phyloP scores from a whole-genome alignment of 2,888 invertebrate species.

The Ceriagrion tenellum region DNA sequence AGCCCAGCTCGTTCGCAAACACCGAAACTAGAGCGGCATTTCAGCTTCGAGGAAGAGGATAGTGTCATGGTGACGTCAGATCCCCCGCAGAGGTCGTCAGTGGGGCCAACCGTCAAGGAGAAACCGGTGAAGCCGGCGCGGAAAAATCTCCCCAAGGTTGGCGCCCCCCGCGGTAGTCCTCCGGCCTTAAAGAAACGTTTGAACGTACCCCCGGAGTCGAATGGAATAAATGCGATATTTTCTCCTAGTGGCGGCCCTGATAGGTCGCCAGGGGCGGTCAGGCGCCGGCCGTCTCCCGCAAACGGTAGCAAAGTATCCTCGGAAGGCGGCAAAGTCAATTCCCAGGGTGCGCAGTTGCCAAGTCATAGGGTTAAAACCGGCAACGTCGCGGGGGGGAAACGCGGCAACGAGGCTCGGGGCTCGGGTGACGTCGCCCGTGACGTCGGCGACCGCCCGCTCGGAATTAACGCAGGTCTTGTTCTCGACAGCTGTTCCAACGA shows the following conservation, averaged over 20 bases:
- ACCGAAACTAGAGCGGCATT: slow-evolving; percentile 40
- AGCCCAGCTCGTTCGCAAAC: slow-evolving; percentile 20
- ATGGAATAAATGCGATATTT: slow-evolving; percentile 37
- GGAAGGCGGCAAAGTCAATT: not conserved
- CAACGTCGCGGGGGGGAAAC: not conserved
- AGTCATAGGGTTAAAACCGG: not conserved
- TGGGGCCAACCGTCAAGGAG: not conserved
- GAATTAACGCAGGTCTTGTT: not conserved
- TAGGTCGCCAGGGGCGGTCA: not conserved
- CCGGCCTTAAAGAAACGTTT: not conserved
- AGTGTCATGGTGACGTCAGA: not conserved
- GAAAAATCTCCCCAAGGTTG: slow-evolving; percentile 47
- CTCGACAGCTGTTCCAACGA: not conserved
- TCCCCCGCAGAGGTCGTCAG: not conserved
- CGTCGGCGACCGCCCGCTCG: not conserved
- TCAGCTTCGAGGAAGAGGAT: slow-evolving; percentile 34
- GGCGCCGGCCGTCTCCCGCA: not conserved
- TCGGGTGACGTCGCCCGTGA: not conserved
- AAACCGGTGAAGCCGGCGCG: slow-evolving; percentile 38
- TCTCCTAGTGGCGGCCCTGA: not conserved
- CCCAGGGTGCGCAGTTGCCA: not conserved
- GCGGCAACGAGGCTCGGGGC: not conserved
- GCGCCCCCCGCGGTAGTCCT: not conserved
- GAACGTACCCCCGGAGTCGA: not conserved
- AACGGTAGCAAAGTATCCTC: not conserved